Conservation (phyloP, 1,140 invertebrate species). For the Uloborus diversus region DNA sequence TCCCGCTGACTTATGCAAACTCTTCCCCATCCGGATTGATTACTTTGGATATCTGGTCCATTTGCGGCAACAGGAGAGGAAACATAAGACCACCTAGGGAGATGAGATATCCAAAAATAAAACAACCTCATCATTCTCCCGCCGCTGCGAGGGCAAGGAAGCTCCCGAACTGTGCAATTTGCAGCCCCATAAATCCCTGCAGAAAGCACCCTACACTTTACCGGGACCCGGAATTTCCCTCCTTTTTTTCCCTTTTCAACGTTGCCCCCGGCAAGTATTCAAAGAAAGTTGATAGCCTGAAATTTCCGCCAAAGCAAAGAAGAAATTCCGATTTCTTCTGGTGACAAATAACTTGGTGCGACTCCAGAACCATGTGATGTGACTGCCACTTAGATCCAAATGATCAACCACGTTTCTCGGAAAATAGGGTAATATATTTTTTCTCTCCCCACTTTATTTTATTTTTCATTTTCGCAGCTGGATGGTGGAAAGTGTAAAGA, state of each 20-base stretch:
- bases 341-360: slow-evolving; percentile 14
- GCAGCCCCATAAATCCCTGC: background rate
- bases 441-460: background rate
- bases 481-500: too few relatives aligned
- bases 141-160: too few relatives aligned
- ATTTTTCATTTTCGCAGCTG: too few relatives aligned
- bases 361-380: background rate
- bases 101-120: background rate
- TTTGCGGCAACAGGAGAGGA: too few relatives aligned
- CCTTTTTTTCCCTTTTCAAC: background rate
- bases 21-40: too few relatives aligned
- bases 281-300: slow-evolving; percentile 20
- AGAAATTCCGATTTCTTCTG: background rate
- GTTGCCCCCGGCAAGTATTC: background rate
- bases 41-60: too few relatives aligned
- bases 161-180: background rate
- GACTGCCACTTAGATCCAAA: slow-evolving; percentile 11
- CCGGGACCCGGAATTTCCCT: background rate
- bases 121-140: too few relatives aligned
- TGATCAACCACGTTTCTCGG: background rate
- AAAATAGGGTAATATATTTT: slow-evolving; percentile 7
- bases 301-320: slow-evolving; percentile 7
- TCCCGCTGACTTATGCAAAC: too few relatives aligned
- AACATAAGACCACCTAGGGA: too few relatives aligned
- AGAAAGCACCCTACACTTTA: slow-evolving; percentile 1